Base-by-base conservation (phyloP, 1,140 invertebrate genomes). In the Dufourea novaeangliae region DNA sequence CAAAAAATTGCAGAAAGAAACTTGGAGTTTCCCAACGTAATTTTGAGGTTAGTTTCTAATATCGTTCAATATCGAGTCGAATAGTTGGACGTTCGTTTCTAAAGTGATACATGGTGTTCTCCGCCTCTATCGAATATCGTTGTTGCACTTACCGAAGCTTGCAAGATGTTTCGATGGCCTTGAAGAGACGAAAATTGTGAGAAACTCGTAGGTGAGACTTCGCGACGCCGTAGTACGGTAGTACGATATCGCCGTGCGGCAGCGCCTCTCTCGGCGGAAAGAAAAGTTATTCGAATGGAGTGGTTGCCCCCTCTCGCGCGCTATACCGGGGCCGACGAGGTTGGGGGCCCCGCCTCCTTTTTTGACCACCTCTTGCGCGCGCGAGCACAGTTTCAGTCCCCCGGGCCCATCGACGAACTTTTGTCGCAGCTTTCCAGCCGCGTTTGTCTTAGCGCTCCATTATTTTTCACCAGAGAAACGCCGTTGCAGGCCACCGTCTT, bases 31-130 rank as follows among this genome's bases (percentile, higher is more conserved):
- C 32, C 29, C 1, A 0, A 5, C 11, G 7, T 6, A 20, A 17
- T 87, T 91, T 91, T 88, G 86, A 91, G 90, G 90, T 91, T 91
- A 91, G 78, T 52, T 85, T 70, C 29, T 14, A 10, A 50, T 68
- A 70, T 69, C 25, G 22, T 1, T 11, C 20, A 17, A 27, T 27
- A 56, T 5, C 2, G 1, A 8, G 1, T 0, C 11, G 32, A 8
- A 22, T 22, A 11, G 0, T 10, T 2, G 2, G 0, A 1, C 14
- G 1, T 2, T 20, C 17, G 12, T 22, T 14, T 44, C 20, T 11
- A 1, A 12, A n/a, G 14, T 0, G 3, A 7, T 7, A 2, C 8
- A 5, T 11, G 1, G 0, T 14, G 11, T 41, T 0, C 10, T 7
- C n/a, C 1, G 39, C 61, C 20, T 14, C 14, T 5, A 11, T 29